Percentiles rank a stretch among this genome's conserved stretches.
Conservation (phyloP, 23 tunicate genomes). For the Phallusia fumigata region DNA sequence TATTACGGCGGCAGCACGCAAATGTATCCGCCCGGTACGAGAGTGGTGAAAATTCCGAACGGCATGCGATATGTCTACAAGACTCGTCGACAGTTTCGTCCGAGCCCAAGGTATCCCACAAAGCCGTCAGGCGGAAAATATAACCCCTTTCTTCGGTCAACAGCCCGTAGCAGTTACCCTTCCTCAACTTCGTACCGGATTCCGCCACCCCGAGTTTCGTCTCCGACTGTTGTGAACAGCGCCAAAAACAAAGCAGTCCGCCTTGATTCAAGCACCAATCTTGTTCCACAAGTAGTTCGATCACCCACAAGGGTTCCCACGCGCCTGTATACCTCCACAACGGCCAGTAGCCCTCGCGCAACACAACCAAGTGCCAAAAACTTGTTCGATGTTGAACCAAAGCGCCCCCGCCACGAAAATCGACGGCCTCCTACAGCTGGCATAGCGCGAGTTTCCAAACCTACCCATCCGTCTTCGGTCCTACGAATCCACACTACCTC, state of each 20-base stretch:
- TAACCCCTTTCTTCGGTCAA: neutral
- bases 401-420: neutral
- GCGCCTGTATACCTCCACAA: neutral
- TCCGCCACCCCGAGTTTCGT: neutral
- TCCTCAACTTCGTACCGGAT: neutral
- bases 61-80: neutral
- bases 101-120: conserved; percentile 1
- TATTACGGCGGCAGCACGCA: conserved; percentile 4
- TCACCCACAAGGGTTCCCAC: conserved; percentile 3
- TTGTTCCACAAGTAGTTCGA: neutral
- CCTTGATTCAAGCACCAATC: neutral
- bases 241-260: neutral
- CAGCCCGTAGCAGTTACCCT: neutral
- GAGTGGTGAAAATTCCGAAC: neutral
- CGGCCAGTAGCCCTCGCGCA: neutral
- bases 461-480: neutral
- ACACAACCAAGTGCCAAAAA: neutral
- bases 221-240: neutral
- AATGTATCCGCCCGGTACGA: neutral
- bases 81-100: neutral
- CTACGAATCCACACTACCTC: neutral
- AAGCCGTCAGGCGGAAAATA: neutral
- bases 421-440: neutral
- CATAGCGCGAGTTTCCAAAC: neutral
- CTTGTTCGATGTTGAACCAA: neutral